phyloP scores from a whole-genome alignment of 2,113 vertebrate species.

The Synchiropus splendidus region DNA sequence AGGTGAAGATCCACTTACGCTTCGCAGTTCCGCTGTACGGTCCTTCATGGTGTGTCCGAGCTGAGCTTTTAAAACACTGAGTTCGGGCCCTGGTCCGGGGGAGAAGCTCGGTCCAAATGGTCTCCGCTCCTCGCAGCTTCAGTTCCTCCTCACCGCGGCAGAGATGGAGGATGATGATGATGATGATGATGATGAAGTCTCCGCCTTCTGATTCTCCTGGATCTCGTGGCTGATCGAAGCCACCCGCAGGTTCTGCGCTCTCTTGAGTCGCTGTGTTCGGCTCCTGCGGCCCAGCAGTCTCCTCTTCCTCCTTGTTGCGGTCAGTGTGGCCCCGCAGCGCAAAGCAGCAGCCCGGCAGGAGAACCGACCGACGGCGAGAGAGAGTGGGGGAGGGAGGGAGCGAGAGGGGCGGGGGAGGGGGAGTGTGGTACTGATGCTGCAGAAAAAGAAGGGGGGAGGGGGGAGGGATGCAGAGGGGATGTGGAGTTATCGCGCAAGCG shows the following conservation, averaged over 20 bases:
- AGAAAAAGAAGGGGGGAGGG: slow-evolving; percentile 38
- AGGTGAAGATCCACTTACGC: slow-evolving; percentile 35
- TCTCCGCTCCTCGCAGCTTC: slow-evolving; percentile 5
- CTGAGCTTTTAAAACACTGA: slow-evolving; percentile 13
- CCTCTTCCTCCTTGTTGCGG: slow-evolving; percentile 48
- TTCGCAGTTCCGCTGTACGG: slow-evolving; percentile 60
- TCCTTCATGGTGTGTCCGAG: slow-evolving; percentile 55
- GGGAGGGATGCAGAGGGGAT: slow-evolving; percentile 37
- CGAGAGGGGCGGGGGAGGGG: neutral
- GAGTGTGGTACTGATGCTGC: slow-evolving; percentile 53
- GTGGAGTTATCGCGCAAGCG: slow-evolving; percentile 29
- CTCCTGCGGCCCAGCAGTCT: slow-evolving; percentile 22
- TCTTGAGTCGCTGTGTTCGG: slow-evolving; percentile 4
- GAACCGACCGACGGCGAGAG: slow-evolving; percentile 23
- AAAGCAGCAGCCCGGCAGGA: slow-evolving; percentile 40
- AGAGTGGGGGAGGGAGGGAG: neutral
- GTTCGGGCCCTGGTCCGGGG: slow-evolving; percentile 19
- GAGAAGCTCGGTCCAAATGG: slow-evolving; percentile 16
- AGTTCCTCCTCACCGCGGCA: no score
- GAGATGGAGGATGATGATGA: neutral
- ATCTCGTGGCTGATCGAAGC: slow-evolving; percentile 8
- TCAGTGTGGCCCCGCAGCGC: slow-evolving; percentile 58
- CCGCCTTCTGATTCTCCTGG: neutral
- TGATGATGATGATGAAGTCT: neutral
- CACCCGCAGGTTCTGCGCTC: no score